phyloP scores from a whole-genome alignment of 2,888 invertebrate genomes.

The Rhingia rostrata region DNA sequence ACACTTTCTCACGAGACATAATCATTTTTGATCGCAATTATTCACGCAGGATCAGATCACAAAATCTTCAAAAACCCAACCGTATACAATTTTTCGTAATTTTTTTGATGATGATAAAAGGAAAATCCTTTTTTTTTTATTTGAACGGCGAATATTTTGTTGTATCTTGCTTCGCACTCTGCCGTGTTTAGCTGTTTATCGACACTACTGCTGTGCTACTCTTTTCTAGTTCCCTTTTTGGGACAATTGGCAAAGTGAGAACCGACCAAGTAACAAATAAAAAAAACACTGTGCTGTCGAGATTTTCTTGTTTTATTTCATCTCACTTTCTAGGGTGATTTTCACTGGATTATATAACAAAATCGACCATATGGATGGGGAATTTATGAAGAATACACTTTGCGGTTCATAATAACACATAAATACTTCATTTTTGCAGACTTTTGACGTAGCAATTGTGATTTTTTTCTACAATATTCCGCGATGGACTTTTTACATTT shows the following conservation, averaged over 20 bases:
- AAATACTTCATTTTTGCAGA: slow-evolving; percentile 43
- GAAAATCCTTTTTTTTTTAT: slow-evolving; percentile 55
- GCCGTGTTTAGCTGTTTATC: slow-evolving; percentile 15
- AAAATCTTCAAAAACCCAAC: slow-evolving; percentile 40
- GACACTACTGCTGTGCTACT: slow-evolving; percentile 45
- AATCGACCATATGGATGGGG: slow-evolving; percentile 1
- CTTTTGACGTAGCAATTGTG: slow-evolving; percentile 35
- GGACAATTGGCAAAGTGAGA: slow-evolving; percentile 69
- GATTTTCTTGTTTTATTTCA: slow-evolving; percentile 43
- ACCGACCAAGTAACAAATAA: slow-evolving; percentile 36
- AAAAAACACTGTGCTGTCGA: slow-evolving; percentile 57
- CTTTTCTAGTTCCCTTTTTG: slow-evolving; percentile 65
- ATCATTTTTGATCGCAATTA: slow-evolving; percentile 25
- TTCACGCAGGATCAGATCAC: slow-evolving; percentile 17
- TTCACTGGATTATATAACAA: slow-evolving; percentile 40
- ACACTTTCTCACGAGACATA: slow-evolving; percentile 35
- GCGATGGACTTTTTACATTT: slow-evolving; percentile 68
- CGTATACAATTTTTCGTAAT: slow-evolving; percentile 13
- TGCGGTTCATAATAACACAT: slow-evolving; percentile 24
- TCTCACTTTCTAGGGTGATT: slow-evolving; percentile 45
- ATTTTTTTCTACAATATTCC: slow-evolving; percentile 51
- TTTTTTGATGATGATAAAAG: slow-evolving; percentile 3
- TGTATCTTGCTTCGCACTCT: slow-evolving; percentile 66
- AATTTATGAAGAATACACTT: slow-evolving; percentile 34
- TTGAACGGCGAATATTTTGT: slow-evolving; percentile 67